Percentiles rank a stretch among this genome's conserved stretches.
Conservation (phyloP, 2,888 invertebrate genomes). For the Leptinotarsa peninsularis region DNA sequence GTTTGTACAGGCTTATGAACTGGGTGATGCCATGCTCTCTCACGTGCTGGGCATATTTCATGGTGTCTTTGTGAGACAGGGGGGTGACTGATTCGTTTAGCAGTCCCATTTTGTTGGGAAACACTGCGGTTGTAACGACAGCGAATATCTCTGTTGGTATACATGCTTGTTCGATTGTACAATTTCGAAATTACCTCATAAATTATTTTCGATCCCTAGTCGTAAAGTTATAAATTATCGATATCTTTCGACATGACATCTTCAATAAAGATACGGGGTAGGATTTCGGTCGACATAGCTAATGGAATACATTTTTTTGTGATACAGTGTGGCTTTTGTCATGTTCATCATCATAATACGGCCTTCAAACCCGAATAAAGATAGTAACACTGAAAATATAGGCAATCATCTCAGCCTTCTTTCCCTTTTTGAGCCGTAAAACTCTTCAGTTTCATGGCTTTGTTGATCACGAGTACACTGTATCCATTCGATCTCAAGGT, state of each 20-base stretch:
- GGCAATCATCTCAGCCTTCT: no score
- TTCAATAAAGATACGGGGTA: not conserved
- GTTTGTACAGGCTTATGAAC: conserved; percentile 93
- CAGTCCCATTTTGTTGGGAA: conserved; percentile 26
- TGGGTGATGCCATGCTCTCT: conserved; percentile 94
- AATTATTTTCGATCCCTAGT: conserved; percentile 4
- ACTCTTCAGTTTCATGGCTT: no score
- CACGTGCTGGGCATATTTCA: conserved; percentile 89
- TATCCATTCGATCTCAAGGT: no score
- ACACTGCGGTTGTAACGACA: no score
- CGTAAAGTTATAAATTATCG: conserved; percentile 4
- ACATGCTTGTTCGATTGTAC: not conserved
- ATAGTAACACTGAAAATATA: no score
- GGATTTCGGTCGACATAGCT: not conserved
- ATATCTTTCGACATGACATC: not conserved
- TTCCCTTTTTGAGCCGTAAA: no score
- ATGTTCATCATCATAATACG: no score
- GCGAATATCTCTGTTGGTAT: not conserved
- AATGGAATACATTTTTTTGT: no score
- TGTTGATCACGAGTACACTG: no score
- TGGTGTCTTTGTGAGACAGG: conserved; percentile 79
- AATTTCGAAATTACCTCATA: not conserved
- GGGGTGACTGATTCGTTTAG: conserved; percentile 19
- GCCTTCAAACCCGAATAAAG: no score
- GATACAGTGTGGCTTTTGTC: no score